Evolutionary conservation across 2,888 invertebrate species (phyloP).

Genomic region (Drosophila neoperkinsi): DNA sequence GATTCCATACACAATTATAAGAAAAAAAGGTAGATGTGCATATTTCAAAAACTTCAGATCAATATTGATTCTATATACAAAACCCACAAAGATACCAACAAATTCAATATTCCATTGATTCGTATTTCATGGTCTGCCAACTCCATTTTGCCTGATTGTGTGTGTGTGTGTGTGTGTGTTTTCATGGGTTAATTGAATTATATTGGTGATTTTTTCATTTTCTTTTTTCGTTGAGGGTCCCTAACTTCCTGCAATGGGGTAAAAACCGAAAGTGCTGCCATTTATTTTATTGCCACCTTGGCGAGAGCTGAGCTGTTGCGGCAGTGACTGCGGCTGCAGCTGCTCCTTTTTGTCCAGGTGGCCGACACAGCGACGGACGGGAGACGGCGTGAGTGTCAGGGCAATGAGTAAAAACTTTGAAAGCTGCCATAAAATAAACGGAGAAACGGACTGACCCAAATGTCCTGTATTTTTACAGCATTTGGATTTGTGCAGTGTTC

Average conservation of each 20-base stretch:
- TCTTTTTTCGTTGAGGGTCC: constrained; percentile 24
- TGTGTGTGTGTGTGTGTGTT: not conserved
- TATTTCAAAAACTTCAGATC: not conserved
- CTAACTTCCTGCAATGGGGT: constrained; percentile 6
- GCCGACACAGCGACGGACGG: constrained; percentile 29
- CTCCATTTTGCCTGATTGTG: constrained; percentile 45
- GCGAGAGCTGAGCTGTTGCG: constrained; percentile 52
- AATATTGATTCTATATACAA: constrained; percentile 24
- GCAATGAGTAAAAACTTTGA: constrained; percentile 82
- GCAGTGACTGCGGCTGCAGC: constrained; percentile 59
- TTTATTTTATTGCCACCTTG: constrained; percentile 82
- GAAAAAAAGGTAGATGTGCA: not conserved
- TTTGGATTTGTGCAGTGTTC: constrained; percentile 73
- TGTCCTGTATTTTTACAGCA: constrained; percentile 60
- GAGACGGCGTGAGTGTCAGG: constrained; percentile 5
- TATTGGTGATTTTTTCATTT: constrained; percentile 57
- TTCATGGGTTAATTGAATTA: constrained; percentile 69
- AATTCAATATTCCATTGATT: constrained; percentile 13
- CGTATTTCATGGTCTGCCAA: constrained; percentile 11
- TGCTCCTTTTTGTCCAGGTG: constrained; percentile 52
- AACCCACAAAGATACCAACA: not conserved
- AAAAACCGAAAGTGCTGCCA: constrained; percentile 80
- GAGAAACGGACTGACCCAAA: constrained; percentile 57
- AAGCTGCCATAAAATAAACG: constrained; percentile 82
- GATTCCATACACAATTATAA: not conserved